phyloP scores from a whole-genome alignment of 2,113 vertebrate genomes.

The Dendrocopos noguchii region DNA sequence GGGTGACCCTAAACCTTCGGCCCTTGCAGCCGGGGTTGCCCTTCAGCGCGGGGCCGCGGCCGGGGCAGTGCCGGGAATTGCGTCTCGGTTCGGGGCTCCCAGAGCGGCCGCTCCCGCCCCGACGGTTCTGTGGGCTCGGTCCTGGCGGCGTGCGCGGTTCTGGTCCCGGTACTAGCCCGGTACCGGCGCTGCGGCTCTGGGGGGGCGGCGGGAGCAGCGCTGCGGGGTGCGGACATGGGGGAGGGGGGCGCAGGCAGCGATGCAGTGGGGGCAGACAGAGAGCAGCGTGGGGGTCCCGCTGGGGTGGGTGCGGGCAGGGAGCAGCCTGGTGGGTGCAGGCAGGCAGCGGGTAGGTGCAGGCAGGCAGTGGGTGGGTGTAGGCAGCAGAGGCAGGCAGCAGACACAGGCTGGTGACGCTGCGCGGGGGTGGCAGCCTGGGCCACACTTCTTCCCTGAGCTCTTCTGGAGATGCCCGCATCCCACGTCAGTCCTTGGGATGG shows the following conservation, averaged over 20 bases:
- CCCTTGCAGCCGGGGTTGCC: background rate
- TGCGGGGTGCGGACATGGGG: too few species aligned
- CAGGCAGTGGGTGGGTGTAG: background rate
- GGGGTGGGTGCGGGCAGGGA: background rate
- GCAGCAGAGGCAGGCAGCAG: background rate
- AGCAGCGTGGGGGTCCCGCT: background rate
- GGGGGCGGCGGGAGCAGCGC: too few species aligned
- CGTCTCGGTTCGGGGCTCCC: accelerated
- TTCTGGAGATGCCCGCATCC: background rate
- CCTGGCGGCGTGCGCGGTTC: background rate
- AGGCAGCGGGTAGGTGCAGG: too few species aligned
- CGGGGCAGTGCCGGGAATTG: accelerated
- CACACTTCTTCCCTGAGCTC: background rate
- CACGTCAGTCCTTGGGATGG: background rate
- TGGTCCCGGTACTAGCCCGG: accelerated
- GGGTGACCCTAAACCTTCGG: accelerated
- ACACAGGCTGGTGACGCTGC: background rate
- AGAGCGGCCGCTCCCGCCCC: accelerated
- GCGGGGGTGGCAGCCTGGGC: background rate
- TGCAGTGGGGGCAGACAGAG: background rate
- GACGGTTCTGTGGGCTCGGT: background rate
- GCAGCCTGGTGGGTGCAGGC: too few species aligned
- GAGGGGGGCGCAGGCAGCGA: too few species aligned
- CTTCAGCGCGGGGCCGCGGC: accelerated
- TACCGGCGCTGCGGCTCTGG: background rate